Conservation (phyloP, 1,140 invertebrate species). For the Cardiocondyla obscurior region DNA sequence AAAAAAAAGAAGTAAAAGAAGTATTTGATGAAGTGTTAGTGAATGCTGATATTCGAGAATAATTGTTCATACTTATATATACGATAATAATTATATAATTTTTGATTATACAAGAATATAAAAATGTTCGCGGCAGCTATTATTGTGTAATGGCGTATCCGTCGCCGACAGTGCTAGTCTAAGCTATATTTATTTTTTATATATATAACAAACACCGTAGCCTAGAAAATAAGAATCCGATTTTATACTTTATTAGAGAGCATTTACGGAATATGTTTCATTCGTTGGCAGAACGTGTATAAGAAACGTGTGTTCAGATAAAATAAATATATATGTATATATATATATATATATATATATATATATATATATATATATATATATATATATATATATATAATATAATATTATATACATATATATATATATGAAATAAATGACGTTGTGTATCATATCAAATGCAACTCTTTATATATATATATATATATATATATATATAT, state of each 20-base stretch:
- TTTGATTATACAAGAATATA: slow-evolving; percentile 75
- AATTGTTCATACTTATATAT: slow-evolving; percentile 62
- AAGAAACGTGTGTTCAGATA: slow-evolving; percentile 58
- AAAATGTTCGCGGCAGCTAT: slow-evolving; percentile 75
- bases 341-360: neutral
- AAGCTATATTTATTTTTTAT: slow-evolving; percentile 83
- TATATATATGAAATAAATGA: slow-evolving; percentile 14
- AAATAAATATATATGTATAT: slow-evolving; percentile 53
- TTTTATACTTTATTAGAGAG: slow-evolving; percentile 68
- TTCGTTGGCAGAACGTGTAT: slow-evolving; percentile 51
- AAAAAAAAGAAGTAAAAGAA: neutral
- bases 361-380: slow-evolving; percentile 3
- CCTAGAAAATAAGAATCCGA: slow-evolving; percentile 54
- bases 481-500: slow-evolving; percentile 37
- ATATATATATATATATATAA: neutral
- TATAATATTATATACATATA: slow-evolving; percentile 14
- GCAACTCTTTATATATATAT: slow-evolving; percentile 33
- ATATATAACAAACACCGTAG: slow-evolving; percentile 69
- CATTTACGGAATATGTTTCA: slow-evolving; percentile 62
- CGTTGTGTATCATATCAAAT: slow-evolving; percentile 55
- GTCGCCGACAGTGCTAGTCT: slow-evolving; percentile 82
- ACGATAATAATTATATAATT: slow-evolving; percentile 71
- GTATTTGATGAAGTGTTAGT: slow-evolving; percentile 66
- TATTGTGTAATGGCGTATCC: slow-evolving; percentile 78
- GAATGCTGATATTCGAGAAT: slow-evolving; percentile 66